Percentiles rank a stretch among this genome's conserved stretches.
Evolutionary conservation across 2,888 invertebrate species (phyloP).

Genomic region (Cryptus armator): DNA sequence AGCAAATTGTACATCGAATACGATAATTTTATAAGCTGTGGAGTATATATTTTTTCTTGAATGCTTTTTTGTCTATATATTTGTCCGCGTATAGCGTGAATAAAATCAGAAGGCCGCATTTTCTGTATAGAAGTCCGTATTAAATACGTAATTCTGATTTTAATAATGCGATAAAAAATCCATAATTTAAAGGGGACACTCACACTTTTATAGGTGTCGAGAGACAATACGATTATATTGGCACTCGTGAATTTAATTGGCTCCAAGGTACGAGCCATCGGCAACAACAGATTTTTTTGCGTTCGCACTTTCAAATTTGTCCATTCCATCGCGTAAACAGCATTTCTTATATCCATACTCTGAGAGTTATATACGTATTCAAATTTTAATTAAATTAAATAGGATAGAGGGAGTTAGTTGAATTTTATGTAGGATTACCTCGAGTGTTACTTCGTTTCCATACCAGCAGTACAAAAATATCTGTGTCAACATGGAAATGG

Average conservation of each 20-base stretch:
- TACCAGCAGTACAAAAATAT: slow-evolving; percentile 63
- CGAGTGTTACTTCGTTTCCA: slow-evolving; percentile 53
- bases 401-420: no score
- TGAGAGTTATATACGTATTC: no score
- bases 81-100: no score
- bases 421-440: slow-evolving; percentile 1
- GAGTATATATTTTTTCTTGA: no score
- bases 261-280: neutral
- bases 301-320: neutral
- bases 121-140: no score
- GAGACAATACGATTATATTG: slow-evolving; percentile 15
- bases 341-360: neutral
- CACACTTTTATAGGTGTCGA: no score
- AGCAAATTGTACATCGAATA: slow-evolving; percentile 61
- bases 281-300: neutral
- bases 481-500: slow-evolving; percentile 24
- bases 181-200: no score
- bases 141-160: no score
- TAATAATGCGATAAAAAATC: no score
- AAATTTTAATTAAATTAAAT: no score
- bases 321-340: slow-evolving; percentile 24
- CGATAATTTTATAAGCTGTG: slow-evolving; percentile 58
- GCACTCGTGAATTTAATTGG: slow-evolving; percentile 41
- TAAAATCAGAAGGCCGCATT: no score
- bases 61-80: no score